Evolutionary conservation across 1,140 invertebrate species (phyloP).

Genomic region (Papilio aristodemus): DNA sequence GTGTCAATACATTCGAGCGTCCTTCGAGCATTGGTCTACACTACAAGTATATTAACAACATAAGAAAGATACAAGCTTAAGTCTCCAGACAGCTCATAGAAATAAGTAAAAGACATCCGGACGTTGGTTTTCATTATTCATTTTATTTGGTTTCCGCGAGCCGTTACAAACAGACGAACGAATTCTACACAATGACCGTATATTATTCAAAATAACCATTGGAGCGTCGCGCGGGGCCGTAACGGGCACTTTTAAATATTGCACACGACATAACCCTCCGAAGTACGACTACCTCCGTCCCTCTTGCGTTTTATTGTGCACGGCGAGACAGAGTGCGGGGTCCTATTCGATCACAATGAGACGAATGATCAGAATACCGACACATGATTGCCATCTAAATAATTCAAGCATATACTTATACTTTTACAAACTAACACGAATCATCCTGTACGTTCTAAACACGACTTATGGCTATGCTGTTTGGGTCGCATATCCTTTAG

Average conservation of each 20-base stretch:
- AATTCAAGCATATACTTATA: slow-evolving; percentile 62
- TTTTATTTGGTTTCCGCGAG: slow-evolving; percentile 25
- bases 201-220: slow-evolving; percentile 35
- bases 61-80: background rate
- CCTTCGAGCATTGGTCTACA: too few species aligned
- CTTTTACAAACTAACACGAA: slow-evolving; percentile 7
- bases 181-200: slow-evolving; percentile 29
- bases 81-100: slow-evolving; percentile 4
- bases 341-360: slow-evolving; percentile 62
- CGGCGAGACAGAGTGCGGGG: slow-evolving; percentile 36
- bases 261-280: slow-evolving; percentile 47
- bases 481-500: slow-evolving; percentile 39
- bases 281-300: slow-evolving; percentile 36
- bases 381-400: slow-evolving; percentile 76
- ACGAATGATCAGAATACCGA: slow-evolving; percentile 74
- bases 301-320: slow-evolving; percentile 36
- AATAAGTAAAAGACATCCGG: slow-evolving; percentile 3
- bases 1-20: too few species aligned
- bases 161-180: slow-evolving; percentile 21
- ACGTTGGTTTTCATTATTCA: slow-evolving; percentile 14
- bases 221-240: slow-evolving; percentile 19
- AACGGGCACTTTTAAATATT: slow-evolving; percentile 41
- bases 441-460: background rate
- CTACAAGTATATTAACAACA: too few species aligned
- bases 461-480: background rate